Evolutionary conservation across 2,797 vertebrate species (phyloP), one percentile per base, ranked within the genome.

Genomic region (Chloroceryle inda): DNA sequence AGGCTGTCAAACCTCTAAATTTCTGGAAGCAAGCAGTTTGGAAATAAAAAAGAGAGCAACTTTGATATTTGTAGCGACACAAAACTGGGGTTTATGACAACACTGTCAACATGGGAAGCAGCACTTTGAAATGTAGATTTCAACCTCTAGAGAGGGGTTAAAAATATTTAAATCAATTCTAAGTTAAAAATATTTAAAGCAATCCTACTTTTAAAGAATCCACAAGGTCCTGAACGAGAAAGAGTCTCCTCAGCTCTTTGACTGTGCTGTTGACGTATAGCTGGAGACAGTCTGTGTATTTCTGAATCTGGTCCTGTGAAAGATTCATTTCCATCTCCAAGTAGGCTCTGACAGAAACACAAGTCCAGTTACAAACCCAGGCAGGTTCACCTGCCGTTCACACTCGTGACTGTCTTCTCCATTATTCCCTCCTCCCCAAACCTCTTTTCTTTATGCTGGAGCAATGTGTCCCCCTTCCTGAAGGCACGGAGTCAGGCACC

Each of bases 251-350:
- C 64, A 99, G 99, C 97, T 99, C 99, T 97, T 99, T 99, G 96
- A 99, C 98, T 38, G 99, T 99, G 98, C 98, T 99, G 98, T 99
- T 99, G 96, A 99, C 95, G 7, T 99, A 99, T 94, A 99, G 98
- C 96, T 99, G 98, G 92, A 99, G 98, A 96, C 99, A 99, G 97
- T 99, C 99, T 10, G 99, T 99, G 95, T 99, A 99, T 98, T 99
- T 99, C 95, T 99, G 99, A 94, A 99, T 99, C 98, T 99, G 99
- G 96, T 99, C 99, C 98, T 99, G 99, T 96, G 99, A 99, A 47
- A 99, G 98, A 85, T 99, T 98, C 71, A 99, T 99, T 97, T 99
- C 99, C 71, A 99, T 98, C 96, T 99, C 99, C 98, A 99, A 96
- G 98, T 99, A 99, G 92, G 98, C 97, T 98, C 99, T 99, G 98